These are phyloP conservation scores for Lepidostoma basale DNA, from an alignment of 1,140 invertebrate genomes.

Conservation along the genomic window DNA sequence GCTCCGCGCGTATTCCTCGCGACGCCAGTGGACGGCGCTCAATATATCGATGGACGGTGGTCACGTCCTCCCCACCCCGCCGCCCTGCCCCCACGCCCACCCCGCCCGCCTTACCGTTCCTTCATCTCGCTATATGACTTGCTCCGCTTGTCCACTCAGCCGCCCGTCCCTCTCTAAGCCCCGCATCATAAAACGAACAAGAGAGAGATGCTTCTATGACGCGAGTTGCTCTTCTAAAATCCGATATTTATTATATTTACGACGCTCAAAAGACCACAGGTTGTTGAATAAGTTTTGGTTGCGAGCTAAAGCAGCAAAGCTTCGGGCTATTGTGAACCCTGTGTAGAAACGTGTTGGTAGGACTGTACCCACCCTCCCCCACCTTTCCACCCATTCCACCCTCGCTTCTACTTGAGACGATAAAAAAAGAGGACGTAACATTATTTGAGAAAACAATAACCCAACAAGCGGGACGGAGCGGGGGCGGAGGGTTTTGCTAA, in stretches of 20 bases:
- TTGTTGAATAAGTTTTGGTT: constrained; percentile 61
- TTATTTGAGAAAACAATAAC: constrained; percentile 47
- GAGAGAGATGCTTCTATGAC: not conserved
- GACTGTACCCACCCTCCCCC: constrained; percentile 10
- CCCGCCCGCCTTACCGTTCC: constrained; percentile 37
- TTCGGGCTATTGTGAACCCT: constrained; percentile 13
- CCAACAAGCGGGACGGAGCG: constrained; percentile 42
- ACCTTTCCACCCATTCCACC: not conserved
- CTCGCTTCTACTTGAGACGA: constrained; percentile 32
- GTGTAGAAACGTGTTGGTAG: constrained; percentile 40
- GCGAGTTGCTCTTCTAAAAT: constrained; percentile 49
- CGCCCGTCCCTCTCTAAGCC: constrained; percentile 52
- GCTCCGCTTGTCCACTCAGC: constrained; percentile 43
- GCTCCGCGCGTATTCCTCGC: constrained; percentile 37
- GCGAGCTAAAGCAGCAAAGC: constrained; percentile 49
- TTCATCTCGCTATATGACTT: constrained; percentile 40
- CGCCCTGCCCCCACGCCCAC: constrained; percentile 39
- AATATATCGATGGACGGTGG: constrained; percentile 62
- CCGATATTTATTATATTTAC: constrained; percentile 63
- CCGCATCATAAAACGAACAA: constrained; percentile 25
- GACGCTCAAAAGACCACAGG: constrained; percentile 63
- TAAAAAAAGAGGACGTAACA: constrained; percentile 47
- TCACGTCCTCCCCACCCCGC: constrained; percentile 58
- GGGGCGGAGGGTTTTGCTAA: constrained; percentile 29
- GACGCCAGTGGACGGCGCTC: constrained; percentile 52